Percentiles rank a stretch among this genome's conserved stretches.
Conservation (phyloP, 2,797 vertebrate genomes). For the Rhadinocentrus ornatus region DNA sequence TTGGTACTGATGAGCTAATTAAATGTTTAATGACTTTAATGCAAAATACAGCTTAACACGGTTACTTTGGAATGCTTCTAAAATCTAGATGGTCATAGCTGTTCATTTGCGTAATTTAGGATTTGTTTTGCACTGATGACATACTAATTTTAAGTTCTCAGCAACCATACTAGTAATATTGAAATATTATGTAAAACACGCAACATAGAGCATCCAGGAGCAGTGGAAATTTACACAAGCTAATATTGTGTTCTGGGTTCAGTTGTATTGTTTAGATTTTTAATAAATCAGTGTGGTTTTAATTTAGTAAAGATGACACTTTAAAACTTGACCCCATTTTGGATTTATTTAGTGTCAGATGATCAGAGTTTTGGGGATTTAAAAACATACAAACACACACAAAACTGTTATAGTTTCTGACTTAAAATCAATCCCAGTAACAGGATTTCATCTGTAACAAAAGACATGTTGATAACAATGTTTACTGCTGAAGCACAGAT, state of each 20-base stretch:
- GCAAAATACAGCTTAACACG: neutral
- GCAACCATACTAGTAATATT: neutral
- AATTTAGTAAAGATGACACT: neutral
- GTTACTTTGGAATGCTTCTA: neutral
- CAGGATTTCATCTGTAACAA: neutral
- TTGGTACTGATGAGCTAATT: neutral
- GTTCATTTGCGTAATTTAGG: neutral
- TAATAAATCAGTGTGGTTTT: neutral
- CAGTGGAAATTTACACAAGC: neutral
- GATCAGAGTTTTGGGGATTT: neutral
- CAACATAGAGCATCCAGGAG: neutral
- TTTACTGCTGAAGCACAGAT: neutral
- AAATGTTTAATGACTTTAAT: neutral
- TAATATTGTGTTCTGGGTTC: neutral
- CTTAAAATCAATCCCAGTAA: constrained; percentile 1
- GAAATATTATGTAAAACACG: neutral
- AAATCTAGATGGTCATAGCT: neutral
- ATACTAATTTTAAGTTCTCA: neutral
- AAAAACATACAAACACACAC: neutral
- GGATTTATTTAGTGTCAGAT: neutral
- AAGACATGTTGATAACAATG: neutral
- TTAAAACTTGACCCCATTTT: neutral
- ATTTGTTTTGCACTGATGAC: neutral
- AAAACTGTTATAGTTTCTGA: neutral
- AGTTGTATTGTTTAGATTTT: neutral